Evolutionary conservation across 2,888 invertebrate genomes (phyloP).

Genomic region (Margaritifera margaritifera): DNA sequence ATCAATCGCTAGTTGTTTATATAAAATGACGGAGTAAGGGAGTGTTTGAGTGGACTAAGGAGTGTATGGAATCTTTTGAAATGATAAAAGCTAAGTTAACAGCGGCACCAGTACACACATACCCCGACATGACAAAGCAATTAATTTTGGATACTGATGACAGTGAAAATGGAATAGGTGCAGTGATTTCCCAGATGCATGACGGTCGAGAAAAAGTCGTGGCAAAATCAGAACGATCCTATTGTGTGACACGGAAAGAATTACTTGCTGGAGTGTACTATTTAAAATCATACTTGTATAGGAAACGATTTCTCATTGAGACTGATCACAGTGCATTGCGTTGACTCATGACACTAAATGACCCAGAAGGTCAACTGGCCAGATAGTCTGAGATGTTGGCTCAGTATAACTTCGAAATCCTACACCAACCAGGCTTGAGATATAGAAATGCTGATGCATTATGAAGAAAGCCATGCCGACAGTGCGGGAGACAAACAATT

Average conservation of each 20-base stretch:
- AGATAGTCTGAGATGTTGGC: too few relatives aligned
- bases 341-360: too few relatives aligned
- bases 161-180: constrained; percentile 4
- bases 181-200: constrained; percentile 1
- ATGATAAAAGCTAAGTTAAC: neutral
- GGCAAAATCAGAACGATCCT: neutral
- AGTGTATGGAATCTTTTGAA: neutral
- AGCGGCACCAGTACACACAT: neutral
- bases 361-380: too few relatives aligned
- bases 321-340: too few relatives aligned
- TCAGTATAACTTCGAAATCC: too few relatives aligned
- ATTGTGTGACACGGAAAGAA: too few relatives aligned
- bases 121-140: neutral
- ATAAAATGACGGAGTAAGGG: neutral
- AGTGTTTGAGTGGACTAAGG: neutral
- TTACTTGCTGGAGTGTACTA: too few relatives aligned
- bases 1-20: neutral
- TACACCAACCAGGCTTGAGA: too few relatives aligned
- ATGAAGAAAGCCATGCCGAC: neutral
- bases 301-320: neutral
- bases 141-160: constrained; percentile 3
- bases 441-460: too few relatives aligned
- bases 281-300: too few relatives aligned
- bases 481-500: too few relatives aligned
- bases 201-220: constrained; percentile 2